Conservation (phyloP, 1,140 invertebrate species). For the Saccostrea cuccullata region DNA sequence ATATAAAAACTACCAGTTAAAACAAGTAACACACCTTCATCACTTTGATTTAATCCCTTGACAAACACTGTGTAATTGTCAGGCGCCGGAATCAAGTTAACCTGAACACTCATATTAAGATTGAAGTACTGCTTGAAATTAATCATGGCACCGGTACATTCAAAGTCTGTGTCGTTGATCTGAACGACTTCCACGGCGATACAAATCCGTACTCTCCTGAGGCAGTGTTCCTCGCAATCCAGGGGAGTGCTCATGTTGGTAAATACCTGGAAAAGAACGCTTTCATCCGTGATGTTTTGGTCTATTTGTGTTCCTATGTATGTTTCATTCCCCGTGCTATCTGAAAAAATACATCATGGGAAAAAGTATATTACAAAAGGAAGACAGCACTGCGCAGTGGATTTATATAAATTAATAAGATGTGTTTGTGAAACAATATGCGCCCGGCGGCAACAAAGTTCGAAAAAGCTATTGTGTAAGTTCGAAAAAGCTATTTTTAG, state of each 20-base stretch:
- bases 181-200: neutral
- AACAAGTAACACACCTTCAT: neutral
- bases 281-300: neutral
- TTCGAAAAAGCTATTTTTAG: too few species aligned
- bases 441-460: too few species aligned
- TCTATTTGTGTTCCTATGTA: neutral
- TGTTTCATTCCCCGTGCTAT: neutral
- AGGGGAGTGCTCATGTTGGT: neutral
- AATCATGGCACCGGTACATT: neutral
- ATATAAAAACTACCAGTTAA: too few species aligned
- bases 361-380: too few species aligned
- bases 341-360: neutral
- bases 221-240: neutral
- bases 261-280: neutral
- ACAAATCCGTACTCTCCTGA: neutral
- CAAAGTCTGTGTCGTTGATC: neutral
- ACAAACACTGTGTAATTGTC: slow-evolving; percentile 6
- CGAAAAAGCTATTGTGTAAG: too few species aligned
- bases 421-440: too few species aligned
- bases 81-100: neutral
- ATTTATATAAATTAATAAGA: too few species aligned
- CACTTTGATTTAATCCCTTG: neutral
- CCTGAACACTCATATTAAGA: slow-evolving; percentile 10
- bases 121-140: neutral
- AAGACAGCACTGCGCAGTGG: too few species aligned